Evolutionary conservation across 2,113 vertebrate species (phyloP), one percentile per base, ranked within the genome.

Genomic region (Orcinus orca): DNA sequence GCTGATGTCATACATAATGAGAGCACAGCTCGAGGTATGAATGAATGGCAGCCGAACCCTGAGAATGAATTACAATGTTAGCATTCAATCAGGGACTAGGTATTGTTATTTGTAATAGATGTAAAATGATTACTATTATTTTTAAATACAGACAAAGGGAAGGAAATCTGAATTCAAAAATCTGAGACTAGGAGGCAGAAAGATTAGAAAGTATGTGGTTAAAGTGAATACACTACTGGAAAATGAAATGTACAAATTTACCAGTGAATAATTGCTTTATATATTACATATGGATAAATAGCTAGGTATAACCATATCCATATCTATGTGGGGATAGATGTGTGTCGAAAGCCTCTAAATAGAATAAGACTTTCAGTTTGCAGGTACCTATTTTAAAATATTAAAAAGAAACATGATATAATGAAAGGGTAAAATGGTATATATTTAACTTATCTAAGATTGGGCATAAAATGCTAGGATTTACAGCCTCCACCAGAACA

Each of bases 111-210:
- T 98, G 98, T 98, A 99, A 99, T 98, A 98, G 98, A 98, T 98
- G 98, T 98, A 98, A 98, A 99, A 99, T 98, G 98, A 98, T 99
- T 99, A 98, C 99, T 99, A 99, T 99, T 99, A 98, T 99, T 99
- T 99, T 99, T 98, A 99, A 99, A 98, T 98, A 98, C 98, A 98
- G 98, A 99, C 98, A 99, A 99, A 98, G 97, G 97, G 97, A 97
- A 99, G 97, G 98, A 98, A 99, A 98, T 99, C 97, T 98, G 98
- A 99, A 99, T 99, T 98, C 97, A 98, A 98, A 98, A 98, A 98
- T 98, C 94, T 90, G 97, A 93, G 98, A 96, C 98, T 98, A 92
- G 84, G 97, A 97, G 98, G 98, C 97, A 97, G 97, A 96, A 97
- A 98, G 98, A 99, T 99, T 99, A 98, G 98, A 98, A 98, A 98